Evolutionary conservation across 2,888 invertebrate genomes (phyloP).

Genomic region (Falcaria lacertinaria): DNA sequence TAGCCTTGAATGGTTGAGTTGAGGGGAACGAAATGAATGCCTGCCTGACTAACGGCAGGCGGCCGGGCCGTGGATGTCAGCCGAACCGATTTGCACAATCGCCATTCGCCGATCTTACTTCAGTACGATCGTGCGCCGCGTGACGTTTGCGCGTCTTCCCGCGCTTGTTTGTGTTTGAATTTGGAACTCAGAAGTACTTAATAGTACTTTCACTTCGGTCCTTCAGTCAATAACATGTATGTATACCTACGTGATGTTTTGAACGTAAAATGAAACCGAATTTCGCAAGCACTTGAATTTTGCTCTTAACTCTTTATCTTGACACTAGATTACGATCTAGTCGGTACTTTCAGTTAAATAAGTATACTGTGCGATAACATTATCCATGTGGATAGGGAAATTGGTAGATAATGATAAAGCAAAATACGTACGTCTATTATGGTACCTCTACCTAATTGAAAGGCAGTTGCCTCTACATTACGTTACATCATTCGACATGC

Average conservation of each 20-base stretch:
- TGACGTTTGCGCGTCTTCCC: conserved; percentile 11
- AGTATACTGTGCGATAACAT: background rate
- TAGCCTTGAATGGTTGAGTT: conserved; percentile 15
- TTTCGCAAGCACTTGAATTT: background rate
- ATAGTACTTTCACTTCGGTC: conserved; percentile 19
- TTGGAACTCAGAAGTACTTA: conserved; percentile 8
- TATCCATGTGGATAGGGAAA: background rate
- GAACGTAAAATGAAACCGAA: background rate
- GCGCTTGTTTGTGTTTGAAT: conserved; percentile 11
- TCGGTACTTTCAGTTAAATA: background rate
- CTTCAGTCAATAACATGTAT: background rate
- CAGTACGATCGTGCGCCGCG: conserved; percentile 6
- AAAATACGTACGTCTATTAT: background rate
- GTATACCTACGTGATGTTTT: background rate
- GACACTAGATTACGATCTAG: background rate
- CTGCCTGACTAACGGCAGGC: conserved; percentile 2
- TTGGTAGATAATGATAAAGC: background rate
- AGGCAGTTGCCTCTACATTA: background rate
- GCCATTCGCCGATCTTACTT: background rate
- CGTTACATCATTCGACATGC: background rate
- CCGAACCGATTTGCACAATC: conserved; percentile 3
- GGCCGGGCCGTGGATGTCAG: background rate
- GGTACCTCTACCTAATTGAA: background rate
- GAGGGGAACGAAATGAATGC: conserved; percentile 16
- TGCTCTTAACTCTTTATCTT: background rate